Conservation (phyloP, 1,140 invertebrate genomes). For the Pemphigus obesinymphae region DNA sequence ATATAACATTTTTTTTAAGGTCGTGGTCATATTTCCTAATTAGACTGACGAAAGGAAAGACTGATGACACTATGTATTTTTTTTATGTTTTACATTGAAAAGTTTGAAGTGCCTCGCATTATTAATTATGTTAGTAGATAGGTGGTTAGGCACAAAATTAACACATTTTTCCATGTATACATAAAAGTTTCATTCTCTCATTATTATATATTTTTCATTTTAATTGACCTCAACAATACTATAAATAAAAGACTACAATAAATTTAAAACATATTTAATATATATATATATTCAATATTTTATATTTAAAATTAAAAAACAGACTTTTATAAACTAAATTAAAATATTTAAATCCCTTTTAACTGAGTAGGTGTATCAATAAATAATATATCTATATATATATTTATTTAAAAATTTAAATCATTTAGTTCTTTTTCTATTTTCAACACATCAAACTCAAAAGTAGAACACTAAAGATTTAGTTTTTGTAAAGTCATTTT, state of each 20-base stretch:
- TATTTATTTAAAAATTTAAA: background rate
- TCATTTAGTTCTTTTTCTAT: background rate
- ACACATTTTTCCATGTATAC: conserved; percentile 26
- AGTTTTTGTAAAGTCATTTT: background rate
- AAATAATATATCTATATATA: background rate
- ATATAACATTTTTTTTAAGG: conserved; percentile 17
- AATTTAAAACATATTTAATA: background rate
- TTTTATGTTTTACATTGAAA: conserved; percentile 32
- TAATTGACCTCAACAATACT: background rate
- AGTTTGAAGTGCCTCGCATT: conserved; percentile 23
- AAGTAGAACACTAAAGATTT: background rate
- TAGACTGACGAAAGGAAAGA: conserved; percentile 40
- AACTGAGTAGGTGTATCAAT: background rate
- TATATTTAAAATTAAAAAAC: too few species aligned
- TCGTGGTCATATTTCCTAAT: conserved; percentile 38
- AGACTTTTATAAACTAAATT: background rate
- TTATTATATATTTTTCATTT: conserved; percentile 11
- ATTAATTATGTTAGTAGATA: conserved; percentile 21
- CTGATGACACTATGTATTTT: conserved; percentile 24
- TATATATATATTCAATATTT: too few species aligned
- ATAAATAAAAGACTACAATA: background rate
- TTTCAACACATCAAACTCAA: background rate
- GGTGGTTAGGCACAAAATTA: conserved; percentile 3
- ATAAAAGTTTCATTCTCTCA: conserved; percentile 20
- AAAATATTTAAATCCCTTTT: background rate